These are phyloP conservation scores for Artibeus jamaicensis DNA, from an alignment of 2,797 vertebrate genomes.

Conservation along the genomic window DNA sequence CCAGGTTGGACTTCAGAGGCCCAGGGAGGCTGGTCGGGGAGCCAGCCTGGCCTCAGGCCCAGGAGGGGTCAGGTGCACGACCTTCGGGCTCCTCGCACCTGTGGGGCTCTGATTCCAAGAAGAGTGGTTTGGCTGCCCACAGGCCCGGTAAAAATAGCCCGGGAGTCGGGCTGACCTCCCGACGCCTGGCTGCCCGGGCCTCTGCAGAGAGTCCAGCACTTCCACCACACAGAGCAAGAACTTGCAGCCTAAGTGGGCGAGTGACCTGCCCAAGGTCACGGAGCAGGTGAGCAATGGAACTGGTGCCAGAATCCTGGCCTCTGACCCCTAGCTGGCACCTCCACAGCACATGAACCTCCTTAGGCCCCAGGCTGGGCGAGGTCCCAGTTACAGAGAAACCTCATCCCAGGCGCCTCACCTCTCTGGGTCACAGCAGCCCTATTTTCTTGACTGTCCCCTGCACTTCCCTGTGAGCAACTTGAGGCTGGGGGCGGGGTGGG, in stretches of 20 bases:
- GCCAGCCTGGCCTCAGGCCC: background rate
- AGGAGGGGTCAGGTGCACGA: background rate
- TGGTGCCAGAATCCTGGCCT: background rate
- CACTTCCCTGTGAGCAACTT: background rate
- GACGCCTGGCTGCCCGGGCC: background rate
- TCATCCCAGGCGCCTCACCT: too few relatives aligned
- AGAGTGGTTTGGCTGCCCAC: fast-evolving
- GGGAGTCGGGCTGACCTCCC: background rate
- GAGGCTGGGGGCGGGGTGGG: fast-evolving
- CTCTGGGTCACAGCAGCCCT: background rate
- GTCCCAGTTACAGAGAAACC: background rate
- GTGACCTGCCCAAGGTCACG: background rate
- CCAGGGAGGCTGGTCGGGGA: background rate
- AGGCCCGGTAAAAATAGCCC: constrained; percentile 19
- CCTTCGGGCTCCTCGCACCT: background rate
- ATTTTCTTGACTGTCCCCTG: background rate
- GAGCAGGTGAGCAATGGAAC: background rate
- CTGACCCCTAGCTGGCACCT: background rate
- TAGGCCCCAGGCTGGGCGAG: background rate
- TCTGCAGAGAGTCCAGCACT: background rate
- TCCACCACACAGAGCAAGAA: fast-evolving
- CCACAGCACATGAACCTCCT: background rate
- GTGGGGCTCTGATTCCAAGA: background rate
- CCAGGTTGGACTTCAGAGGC: background rate
- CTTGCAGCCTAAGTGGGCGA: background rate